Conservation (phyloP, 2,113 vertebrate genomes). For the Bubalus kerabau region DNA sequence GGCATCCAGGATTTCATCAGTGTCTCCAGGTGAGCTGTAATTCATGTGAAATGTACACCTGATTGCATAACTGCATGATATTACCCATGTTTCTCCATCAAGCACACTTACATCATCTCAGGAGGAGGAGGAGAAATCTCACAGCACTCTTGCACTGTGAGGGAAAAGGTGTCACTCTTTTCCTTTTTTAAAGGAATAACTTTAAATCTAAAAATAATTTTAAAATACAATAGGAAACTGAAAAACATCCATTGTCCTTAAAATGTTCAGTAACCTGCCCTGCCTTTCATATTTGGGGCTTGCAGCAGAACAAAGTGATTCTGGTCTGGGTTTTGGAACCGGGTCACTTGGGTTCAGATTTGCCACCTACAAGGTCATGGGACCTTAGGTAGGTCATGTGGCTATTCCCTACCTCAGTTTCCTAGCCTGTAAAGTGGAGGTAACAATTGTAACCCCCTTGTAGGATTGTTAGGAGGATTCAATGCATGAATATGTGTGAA, state of each 20-base stretch:
- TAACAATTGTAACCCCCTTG: fast-evolving
- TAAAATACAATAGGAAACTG: not conserved
- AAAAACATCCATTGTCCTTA: not conserved
- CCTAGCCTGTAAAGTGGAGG: not conserved
- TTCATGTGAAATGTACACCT: not conserved
- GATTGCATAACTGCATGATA: not conserved
- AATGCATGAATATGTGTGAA: fast-evolving
- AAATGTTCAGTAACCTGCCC: fast-evolving
- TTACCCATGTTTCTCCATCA: not conserved
- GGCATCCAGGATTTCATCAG: not conserved
- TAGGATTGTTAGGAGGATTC: fast-evolving
- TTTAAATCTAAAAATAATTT: not conserved
- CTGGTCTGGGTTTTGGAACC: not conserved
- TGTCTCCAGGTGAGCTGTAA: not conserved
- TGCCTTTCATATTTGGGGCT: fast-evolving
- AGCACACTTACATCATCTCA: not conserved
- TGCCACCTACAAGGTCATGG: not conserved
- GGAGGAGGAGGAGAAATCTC: not conserved
- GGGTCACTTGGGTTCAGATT: not conserved
- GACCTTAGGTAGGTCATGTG: not conserved
- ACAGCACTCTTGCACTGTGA: fast-evolving
- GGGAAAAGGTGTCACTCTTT: not conserved
- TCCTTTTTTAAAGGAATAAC: not conserved
- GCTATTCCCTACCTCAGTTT: not conserved
- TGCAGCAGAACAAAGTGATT: fast-evolving